Evolutionary conservation across 2,888 invertebrate genomes (phyloP).

Genomic region (Dynastes maya): DNA sequence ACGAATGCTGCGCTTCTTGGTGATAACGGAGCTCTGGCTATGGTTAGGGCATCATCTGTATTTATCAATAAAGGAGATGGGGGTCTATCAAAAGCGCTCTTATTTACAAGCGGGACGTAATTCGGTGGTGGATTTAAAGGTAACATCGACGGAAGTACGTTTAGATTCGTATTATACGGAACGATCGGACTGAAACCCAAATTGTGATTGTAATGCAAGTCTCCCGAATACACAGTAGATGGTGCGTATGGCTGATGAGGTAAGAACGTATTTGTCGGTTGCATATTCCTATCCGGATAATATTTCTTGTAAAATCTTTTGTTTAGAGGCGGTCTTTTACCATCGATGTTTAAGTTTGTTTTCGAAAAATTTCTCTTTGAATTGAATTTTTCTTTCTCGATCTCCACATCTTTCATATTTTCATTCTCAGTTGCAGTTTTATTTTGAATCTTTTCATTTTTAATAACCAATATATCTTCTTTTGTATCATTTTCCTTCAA

Average conservation of each 20-base stretch:
- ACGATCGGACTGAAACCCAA: not conserved
- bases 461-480: not conserved
- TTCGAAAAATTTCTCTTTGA: conserved; percentile 18
- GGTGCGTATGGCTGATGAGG: conserved; percentile 3
- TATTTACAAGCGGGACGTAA: conserved; percentile 58
- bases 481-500: conserved; percentile 20
- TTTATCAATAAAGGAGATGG: conserved; percentile 66
- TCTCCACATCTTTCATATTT: not conserved
- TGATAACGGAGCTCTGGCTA: conserved; percentile 67
- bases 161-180: conserved; percentile 42
- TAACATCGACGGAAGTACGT: conserved; percentile 59
- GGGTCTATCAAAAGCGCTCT: conserved; percentile 61
- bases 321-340: not conserved
- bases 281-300: conserved; percentile 26
- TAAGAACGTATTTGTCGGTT: conserved; percentile 4
- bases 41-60: conserved; percentile 62
- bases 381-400: conserved; percentile 17
- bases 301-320: conserved; percentile 30
- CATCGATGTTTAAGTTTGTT: not conserved
- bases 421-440: conserved; percentile 17
- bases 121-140: conserved; percentile 58
- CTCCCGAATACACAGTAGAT: conserved; percentile 16
- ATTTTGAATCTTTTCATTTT: conserved; percentile 25
- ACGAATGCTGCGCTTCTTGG: conserved; percentile 70
- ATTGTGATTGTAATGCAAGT: conserved; percentile 29